Conservation (phyloP, 2,888 invertebrate genomes). For the Kryphioiulus occultus region DNA sequence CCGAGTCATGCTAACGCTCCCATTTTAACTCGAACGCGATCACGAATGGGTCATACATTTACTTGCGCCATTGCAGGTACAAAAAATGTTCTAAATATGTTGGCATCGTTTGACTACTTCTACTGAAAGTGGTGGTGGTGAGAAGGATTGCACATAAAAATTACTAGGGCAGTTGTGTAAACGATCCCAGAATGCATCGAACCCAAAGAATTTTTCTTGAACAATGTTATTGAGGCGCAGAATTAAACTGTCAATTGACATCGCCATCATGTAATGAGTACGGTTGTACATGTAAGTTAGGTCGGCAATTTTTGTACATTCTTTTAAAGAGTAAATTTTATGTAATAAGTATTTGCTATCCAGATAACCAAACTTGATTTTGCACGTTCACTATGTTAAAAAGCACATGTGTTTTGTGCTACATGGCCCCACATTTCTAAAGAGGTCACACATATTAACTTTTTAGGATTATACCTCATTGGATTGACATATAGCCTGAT, state of each 20-base stretch:
- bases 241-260: not conserved
- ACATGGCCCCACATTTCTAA: too few species aligned
- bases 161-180: not conserved
- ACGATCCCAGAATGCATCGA: not conserved
- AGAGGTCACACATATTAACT: too few species aligned
- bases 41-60: not conserved
- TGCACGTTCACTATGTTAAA: too few species aligned
- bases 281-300: too few species aligned
- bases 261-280: too few species aligned
- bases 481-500: too few species aligned
- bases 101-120: not conserved
- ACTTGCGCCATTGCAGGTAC: not conserved
- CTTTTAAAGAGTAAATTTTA: too few species aligned
- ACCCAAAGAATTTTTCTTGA: not conserved
- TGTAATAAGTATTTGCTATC: too few species aligned
- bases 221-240: not conserved
- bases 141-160: not conserved
- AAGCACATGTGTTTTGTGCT: too few species aligned
- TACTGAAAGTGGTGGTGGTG: not conserved
- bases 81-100: not conserved
- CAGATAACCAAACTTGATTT: too few species aligned
- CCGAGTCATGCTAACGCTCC: constrained; percentile 1
- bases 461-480: too few species aligned
- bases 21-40: not conserved
- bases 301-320: too few species aligned